Percentiles rank a stretch among this genome's conserved stretches.
These are phyloP conservation scores for Cuculus canorus DNA, from an alignment of 2,797 vertebrate species.

Conservation along the genomic window DNA sequence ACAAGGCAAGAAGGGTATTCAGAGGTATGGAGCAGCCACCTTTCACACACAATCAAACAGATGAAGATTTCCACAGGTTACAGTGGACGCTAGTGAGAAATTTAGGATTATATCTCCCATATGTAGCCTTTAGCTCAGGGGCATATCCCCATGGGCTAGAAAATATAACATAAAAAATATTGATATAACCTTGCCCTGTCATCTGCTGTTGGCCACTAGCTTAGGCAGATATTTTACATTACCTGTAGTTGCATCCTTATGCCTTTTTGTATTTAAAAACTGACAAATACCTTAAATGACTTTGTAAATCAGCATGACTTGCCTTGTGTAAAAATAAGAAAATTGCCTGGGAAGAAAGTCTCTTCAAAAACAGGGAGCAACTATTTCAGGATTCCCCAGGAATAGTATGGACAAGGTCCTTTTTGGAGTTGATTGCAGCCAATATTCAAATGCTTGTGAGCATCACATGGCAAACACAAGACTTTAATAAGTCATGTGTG, in stretches of 20 bases:
- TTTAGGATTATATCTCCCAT: not conserved
- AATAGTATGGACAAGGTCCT: not conserved
- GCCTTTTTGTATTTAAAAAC: not conserved
- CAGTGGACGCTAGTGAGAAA: not conserved
- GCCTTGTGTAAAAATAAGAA: not conserved
- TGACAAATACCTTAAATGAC: not conserved
- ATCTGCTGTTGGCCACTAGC: not conserved
- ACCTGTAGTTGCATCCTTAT: not conserved
- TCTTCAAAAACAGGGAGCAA: not conserved
- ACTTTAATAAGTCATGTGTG: not conserved
- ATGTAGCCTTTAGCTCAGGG: not conserved
- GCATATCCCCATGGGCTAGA: not conserved
- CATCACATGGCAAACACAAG: not conserved
- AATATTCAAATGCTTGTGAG: not conserved
- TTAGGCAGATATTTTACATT: not conserved
- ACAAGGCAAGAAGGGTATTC: not conserved
- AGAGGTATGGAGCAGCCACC: not conserved
- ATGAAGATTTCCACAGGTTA: not conserved
- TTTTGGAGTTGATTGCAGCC: not conserved
- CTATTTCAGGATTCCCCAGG: not conserved
- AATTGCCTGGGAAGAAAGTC: not conserved
- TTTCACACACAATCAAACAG: not conserved
- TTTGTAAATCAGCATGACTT: not conserved
- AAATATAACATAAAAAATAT: not conserved
- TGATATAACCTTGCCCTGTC: not conserved